Conservation (phyloP, 1,140 invertebrate species). For the Matsumurasca onukii region DNA sequence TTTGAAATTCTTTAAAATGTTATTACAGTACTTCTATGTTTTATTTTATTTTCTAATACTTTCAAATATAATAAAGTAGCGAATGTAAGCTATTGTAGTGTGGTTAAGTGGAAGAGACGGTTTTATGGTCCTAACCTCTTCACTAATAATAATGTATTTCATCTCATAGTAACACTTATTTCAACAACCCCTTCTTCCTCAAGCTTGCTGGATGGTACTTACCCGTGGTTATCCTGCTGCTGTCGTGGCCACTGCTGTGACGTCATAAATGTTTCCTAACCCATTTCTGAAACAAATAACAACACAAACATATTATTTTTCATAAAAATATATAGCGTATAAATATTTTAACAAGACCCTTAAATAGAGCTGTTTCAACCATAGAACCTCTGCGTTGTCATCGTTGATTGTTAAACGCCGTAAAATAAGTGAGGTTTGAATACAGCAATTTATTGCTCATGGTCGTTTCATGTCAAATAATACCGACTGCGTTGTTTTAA, state of each 20-base stretch:
- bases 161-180: background rate
- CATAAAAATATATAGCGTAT: too few relatives aligned
- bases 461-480: too few relatives aligned
- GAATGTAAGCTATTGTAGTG: too few relatives aligned
- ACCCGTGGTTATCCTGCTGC: conserved; percentile 37
- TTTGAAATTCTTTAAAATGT: too few relatives aligned
- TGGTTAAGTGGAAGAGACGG: background rate
- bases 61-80: background rate
- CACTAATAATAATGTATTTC: background rate
- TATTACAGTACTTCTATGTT: background rate
- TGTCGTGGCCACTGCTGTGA: conserved; percentile 35
- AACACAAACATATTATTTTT: too few relatives aligned
- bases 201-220: background rate
- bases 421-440: too few relatives aligned
- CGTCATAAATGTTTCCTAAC: conserved; percentile 32
- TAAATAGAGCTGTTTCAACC: too few relatives aligned
- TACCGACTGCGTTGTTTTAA: too few relatives aligned
- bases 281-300: conserved; percentile 15
- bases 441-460: too few relatives aligned
- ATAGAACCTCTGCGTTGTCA: too few relatives aligned
- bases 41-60: background rate
- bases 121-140: background rate
- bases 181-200: background rate
- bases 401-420: too few relatives aligned
- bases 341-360: too few relatives aligned